Evolutionary conservation across 2,797 vertebrate species (phyloP).

Genomic region (Ctenopoma multispine): DNA sequence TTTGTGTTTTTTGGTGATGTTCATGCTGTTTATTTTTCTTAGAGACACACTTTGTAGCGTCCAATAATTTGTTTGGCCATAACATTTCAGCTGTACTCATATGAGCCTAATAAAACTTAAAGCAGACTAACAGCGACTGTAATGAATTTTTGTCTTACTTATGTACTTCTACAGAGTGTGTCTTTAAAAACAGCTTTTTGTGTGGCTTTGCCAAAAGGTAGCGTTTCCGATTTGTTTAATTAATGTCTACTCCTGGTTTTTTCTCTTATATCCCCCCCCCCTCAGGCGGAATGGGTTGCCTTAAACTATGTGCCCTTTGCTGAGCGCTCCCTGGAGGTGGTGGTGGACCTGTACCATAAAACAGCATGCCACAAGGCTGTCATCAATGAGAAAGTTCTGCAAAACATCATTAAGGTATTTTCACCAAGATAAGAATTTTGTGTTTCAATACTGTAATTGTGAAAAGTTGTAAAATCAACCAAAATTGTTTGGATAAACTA

Average conservation of each 20-base stretch:
- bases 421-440: no score
- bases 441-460: neutral
- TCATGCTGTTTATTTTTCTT: constrained; percentile 56
- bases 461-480: neutral
- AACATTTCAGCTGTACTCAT: constrained; percentile 28
- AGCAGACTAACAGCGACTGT: constrained; percentile 20
- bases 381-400: constrained; percentile 95
- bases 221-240: neutral
- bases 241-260: neutral
- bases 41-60: constrained; percentile 73
- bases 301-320: constrained; percentile 99
- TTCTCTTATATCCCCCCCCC: constrained; percentile 13
- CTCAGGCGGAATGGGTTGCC: constrained; percentile 98
- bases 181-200: constrained; percentile 67
- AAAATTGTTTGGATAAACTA: neutral
- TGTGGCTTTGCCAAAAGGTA: constrained; percentile 25
- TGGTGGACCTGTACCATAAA: constrained; percentile 98
- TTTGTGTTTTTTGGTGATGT: constrained; percentile 55
- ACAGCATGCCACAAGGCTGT: constrained; percentile 99
- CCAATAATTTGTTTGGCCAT: constrained; percentile 14
- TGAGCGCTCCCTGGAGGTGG: constrained; percentile 95
- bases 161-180: constrained; percentile 63
- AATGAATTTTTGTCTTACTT: constrained; percentile 1
- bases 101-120: constrained; percentile 17
- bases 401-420: constrained; percentile 95